phyloP scores from a whole-genome alignment of 2,888 invertebrate species.

The Lobophora halterata region DNA sequence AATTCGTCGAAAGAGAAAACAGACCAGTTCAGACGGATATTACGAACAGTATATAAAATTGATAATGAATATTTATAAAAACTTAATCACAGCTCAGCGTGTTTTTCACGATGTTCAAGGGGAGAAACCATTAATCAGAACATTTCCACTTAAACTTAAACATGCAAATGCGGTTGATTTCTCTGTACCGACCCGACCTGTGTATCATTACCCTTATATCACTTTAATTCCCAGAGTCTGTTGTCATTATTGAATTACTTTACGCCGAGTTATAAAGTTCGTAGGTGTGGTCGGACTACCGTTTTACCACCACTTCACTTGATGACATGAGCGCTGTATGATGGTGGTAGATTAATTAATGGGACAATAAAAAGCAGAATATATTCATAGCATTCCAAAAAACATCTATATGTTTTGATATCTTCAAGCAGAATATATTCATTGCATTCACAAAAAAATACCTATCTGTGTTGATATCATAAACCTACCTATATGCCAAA shows the following conservation, averaged over 20 bases:
- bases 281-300: no score
- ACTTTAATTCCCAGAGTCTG: constrained; percentile 40
- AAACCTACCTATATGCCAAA: no score
- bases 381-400: no score
- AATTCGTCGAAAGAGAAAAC: constrained; percentile 80
- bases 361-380: no score
- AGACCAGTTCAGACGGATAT: constrained; percentile 72
- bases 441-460: no score
- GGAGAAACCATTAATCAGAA: constrained; percentile 71
- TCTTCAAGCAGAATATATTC: no score
- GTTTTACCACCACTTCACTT: no score
- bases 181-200: constrained; percentile 36
- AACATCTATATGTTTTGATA: no score
- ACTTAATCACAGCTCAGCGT: constrained; percentile 66
- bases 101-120: constrained; percentile 62
- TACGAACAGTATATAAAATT: constrained; percentile 72
- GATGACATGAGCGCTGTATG: no score
- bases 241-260: constrained; percentile 26
- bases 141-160: constrained; percentile 69
- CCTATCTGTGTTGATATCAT: no score
- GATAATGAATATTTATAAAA: constrained; percentile 79
- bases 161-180: constrained; percentile 53
- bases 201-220: constrained; percentile 47
- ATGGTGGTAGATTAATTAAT: no score
- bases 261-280: constrained; percentile 17